Conservation (phyloP, 1,140 invertebrate genomes). For the Homarus americanus region DNA sequence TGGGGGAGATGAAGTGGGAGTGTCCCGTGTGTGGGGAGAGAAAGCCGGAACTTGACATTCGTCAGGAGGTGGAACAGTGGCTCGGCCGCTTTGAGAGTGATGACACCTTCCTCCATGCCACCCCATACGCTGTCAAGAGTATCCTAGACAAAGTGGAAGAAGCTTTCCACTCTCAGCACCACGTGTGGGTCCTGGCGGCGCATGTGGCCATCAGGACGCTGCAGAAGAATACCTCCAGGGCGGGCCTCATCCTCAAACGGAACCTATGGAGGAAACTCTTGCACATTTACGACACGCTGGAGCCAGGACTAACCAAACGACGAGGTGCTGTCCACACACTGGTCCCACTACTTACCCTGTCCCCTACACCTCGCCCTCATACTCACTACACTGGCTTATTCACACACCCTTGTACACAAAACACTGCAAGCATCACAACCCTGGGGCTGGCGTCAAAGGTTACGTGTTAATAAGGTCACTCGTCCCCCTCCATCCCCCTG, state of each 20-base stretch:
- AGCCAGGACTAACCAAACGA: constrained; percentile 67
- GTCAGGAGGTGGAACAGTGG: constrained; percentile 37
- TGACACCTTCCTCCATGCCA: constrained; percentile 41
- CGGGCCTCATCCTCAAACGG: constrained; percentile 34
- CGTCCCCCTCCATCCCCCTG: too few relatives aligned
- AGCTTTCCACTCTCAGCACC: constrained; percentile 54
- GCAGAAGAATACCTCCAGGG: neutral
- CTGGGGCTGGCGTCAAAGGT: too few relatives aligned
- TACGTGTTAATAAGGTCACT: too few relatives aligned
- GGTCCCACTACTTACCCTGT: too few relatives aligned
- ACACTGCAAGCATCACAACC: neutral
- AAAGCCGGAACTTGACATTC: neutral
- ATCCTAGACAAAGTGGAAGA: constrained; percentile 58
- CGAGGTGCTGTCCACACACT: constrained; percentile 43
- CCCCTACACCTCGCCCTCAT: neutral
- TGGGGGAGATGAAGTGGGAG: constrained; percentile 46
- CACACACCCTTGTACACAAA: neutral
- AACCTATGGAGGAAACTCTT: constrained; percentile 61
- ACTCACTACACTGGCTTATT: neutral
- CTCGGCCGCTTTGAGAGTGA: constrained; percentile 41
- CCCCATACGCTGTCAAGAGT: constrained; percentile 8
- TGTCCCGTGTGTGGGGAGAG: constrained; percentile 27
- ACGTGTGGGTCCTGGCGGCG: constrained; percentile 67
- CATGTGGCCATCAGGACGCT: constrained; percentile 43
- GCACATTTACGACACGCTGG: constrained; percentile 51